These are phyloP conservation scores for Thymelicus acteon DNA, from an alignment of 2,888 invertebrate genomes.

Conservation along the genomic window DNA sequence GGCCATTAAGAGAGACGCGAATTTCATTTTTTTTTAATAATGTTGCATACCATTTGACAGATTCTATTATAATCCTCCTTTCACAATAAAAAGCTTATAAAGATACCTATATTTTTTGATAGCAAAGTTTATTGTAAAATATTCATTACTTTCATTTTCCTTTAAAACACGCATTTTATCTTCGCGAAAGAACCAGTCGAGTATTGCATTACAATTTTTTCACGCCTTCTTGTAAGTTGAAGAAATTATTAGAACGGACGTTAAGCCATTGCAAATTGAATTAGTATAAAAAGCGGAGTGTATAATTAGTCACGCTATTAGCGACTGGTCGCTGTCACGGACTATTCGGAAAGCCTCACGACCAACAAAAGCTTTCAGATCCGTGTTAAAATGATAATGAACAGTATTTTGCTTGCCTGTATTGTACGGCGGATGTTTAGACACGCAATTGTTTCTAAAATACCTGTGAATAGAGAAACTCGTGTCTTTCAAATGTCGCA, in stretches of 20 bases:
- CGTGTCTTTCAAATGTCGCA: not conserved
- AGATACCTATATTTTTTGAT: too few relatives aligned
- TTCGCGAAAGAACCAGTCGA: not conserved
- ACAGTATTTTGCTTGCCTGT: slow-evolving; percentile 48
- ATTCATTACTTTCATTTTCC: too few relatives aligned
- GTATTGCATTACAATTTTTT: slow-evolving; percentile 11
- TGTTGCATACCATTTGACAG: too few relatives aligned
- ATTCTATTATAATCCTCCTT: too few relatives aligned
- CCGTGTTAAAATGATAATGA: slow-evolving; percentile 64
- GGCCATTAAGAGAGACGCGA: too few relatives aligned
- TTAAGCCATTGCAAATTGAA: slow-evolving; percentile 51
- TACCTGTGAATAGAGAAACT: slow-evolving; percentile 38
- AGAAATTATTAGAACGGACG: slow-evolving; percentile 32
- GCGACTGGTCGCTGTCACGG: slow-evolving; percentile 47
- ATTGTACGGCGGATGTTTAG: slow-evolving; percentile 46
- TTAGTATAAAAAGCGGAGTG: slow-evolving; percentile 51
- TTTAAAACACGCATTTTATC: too few relatives aligned
- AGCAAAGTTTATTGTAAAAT: too few relatives aligned
- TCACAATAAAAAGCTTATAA: too few relatives aligned
- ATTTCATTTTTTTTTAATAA: too few relatives aligned
- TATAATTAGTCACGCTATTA: slow-evolving; percentile 53
- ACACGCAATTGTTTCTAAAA: slow-evolving; percentile 47
- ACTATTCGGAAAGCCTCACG: slow-evolving; percentile 52
- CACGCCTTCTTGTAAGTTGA: slow-evolving; percentile 8
- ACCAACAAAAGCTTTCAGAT: slow-evolving; percentile 57